Base-by-base conservation (phyloP, 2,888 invertebrate species). In the Ormyrus pomaceus region DNA sequence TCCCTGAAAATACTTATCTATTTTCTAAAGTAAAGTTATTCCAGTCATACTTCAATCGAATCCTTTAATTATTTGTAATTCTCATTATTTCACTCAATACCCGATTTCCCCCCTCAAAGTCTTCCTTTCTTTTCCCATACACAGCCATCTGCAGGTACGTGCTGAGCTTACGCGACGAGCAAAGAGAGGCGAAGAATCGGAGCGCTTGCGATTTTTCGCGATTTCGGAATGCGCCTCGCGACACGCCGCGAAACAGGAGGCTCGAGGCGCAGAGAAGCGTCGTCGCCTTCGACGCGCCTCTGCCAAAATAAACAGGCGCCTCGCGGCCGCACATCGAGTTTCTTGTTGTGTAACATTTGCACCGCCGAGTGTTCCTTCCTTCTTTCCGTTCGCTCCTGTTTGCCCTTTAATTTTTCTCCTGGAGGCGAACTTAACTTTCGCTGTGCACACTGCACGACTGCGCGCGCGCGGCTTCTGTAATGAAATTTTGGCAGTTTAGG, bases 111-210 rank as follows among this genome's bases (percentile, higher is more conserved):
- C 34, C 34, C 34, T 0, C 34, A 0, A 0, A 34, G 0, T 4
- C 34, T 34, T 34, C 34, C 34, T 34, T 34, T 34, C 34, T 34
- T 34, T 34, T 4, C 34, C 34, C 34, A 34, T 3, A 34, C 82
- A 83, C 82, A 51, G 51, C 51, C 13, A 34, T 51, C 59, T 59
- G 34, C 51, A 53, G 45, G 80, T 80, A 87, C 87, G 87, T 87
- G 86, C 79, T 82, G 74, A 59, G 86, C 86, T 86, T 87, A 82
- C 82, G 78, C 6, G 78, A 77, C 83, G 82, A 84, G 10, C 56
- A 58, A 34, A 8, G 46, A 34, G 34, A 34, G 34, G 0, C 3
- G 34, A 61, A 58, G 58, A 83, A 83, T 65, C 71, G 73, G 73
- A 75, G 80, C 34, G 34, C 34, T 34, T 34, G 74, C 81, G 82